Evolutionary conservation across 1,140 invertebrate species (phyloP).

Genomic region (Rhysida immarginata): DNA sequence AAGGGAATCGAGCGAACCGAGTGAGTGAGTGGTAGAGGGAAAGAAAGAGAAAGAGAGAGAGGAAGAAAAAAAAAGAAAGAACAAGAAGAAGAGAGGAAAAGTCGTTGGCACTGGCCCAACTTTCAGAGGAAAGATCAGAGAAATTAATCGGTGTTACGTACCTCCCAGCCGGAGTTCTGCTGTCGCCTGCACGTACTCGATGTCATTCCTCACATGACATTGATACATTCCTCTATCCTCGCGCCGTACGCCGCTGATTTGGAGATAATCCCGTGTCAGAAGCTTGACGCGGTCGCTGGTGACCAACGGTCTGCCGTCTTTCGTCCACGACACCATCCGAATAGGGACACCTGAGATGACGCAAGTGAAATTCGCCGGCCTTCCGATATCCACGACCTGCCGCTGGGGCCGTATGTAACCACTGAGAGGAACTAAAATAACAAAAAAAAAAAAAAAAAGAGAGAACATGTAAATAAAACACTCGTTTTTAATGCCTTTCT

Average conservation of each 20-base stretch:
- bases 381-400: slow-evolving; percentile 61
- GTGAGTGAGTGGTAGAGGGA: no score
- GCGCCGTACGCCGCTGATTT: slow-evolving; percentile 50
- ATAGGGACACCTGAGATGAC: slow-evolving; percentile 68
- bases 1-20: no score
- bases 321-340: slow-evolving; percentile 62
- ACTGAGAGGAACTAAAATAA: slow-evolving; percentile 44
- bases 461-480: no score
- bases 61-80: no score
- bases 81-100: no score
- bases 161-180: slow-evolving; percentile 68
- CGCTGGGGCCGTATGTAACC: slow-evolving; percentile 54
- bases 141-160: no score
- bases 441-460: no score
- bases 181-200: slow-evolving; percentile 66
- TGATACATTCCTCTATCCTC: slow-evolving; percentile 78
- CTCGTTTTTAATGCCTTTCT: no score
- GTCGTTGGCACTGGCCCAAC: no score
- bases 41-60: no score
- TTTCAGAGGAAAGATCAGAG: no score
- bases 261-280: slow-evolving; percentile 37
- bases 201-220: slow-evolving; percentile 70
- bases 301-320: slow-evolving; percentile 44
- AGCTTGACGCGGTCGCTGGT: slow-evolving; percentile 12
- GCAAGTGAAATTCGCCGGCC: slow-evolving; percentile 66